A percentile compares a stretch with the other conserved stretches of the same genome.
These are phyloP conservation scores for Theonella swinhoei DNA, from an alignment of 37 sponge, comb jelly and placozoan genomes.

Conservation along the genomic window DNA sequence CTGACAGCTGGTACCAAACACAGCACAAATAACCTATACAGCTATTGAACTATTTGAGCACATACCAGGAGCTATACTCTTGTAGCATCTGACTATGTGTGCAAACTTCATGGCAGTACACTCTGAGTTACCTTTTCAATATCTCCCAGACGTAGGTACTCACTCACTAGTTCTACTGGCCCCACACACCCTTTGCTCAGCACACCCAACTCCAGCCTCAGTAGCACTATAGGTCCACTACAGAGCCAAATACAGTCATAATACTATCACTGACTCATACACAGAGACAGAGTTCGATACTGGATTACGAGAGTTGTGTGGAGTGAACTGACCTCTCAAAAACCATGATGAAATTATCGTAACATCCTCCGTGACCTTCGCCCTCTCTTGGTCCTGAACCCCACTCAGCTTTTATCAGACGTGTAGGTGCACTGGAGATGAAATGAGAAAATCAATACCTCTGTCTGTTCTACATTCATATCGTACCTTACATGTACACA, in stretches of 20 bases:
- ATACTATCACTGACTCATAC: background rate
- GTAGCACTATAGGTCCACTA: slow-evolving; percentile 66
- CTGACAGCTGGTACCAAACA: slow-evolving; percentile 76
- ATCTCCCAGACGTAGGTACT: slow-evolving; percentile 50
- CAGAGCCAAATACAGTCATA: background rate
- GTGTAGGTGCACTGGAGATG: slow-evolving; percentile 36
- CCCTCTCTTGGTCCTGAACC: slow-evolving; percentile 30
- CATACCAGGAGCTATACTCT: too few relatives aligned
- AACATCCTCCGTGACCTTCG: slow-evolving; percentile 59
- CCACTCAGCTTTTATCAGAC: slow-evolving; percentile 53
- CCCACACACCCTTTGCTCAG: slow-evolving; percentile 61
- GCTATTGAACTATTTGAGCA: too few relatives aligned
- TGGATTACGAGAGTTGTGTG: background rate
- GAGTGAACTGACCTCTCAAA: slow-evolving; percentile 49
- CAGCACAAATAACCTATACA: background rate
- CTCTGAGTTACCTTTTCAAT: slow-evolving; percentile 42
- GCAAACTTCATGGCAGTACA: too few relatives aligned
- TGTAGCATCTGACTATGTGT: too few relatives aligned
- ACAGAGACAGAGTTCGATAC: background rate
- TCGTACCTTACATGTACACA: background rate
- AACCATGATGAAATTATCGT: slow-evolving; percentile 64
- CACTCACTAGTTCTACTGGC: slow-evolving; percentile 51
- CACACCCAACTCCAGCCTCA: slow-evolving; percentile 69
- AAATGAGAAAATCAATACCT: background rate
- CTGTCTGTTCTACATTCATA: too few relatives aligned